Percentiles rank a stretch among this genome's conserved stretches.
phyloP scores from a whole-genome alignment of 2,888 invertebrate species.

The Zaprionus lineosus region DNA sequence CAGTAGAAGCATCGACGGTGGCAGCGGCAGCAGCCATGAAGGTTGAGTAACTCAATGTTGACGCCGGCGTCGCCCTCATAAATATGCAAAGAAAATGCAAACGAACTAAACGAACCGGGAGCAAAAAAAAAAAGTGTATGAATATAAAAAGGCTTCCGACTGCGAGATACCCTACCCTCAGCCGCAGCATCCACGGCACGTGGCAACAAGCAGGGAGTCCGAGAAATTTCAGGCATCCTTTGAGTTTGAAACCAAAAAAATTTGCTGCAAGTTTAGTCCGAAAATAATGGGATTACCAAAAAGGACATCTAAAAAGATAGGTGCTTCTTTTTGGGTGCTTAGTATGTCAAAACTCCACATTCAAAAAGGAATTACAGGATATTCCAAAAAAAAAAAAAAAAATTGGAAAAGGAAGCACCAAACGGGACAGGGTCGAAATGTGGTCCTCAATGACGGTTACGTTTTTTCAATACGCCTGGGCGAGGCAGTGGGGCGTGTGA shows the following conservation, averaged over 20 bases:
- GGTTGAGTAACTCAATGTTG: slow-evolving; percentile 3
- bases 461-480: slow-evolving; percentile 5
- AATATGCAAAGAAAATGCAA: slow-evolving; percentile 73
- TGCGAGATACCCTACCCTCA: not conserved
- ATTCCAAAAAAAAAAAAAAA: slow-evolving; percentile 1
- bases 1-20: not conserved
- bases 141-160: not conserved
- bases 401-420: slow-evolving; percentile 20
- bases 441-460: not conserved
- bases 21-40: slow-evolving; percentile 5
- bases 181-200: no score
- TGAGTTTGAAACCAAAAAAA: no score
- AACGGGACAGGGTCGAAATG: slow-evolving; percentile 35
- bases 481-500: slow-evolving; percentile 24
- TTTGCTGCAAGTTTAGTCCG: no score
- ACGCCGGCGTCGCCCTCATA: slow-evolving; percentile 53
- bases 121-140: slow-evolving; percentile 14
- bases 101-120: slow-evolving; percentile 54
- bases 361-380: not conserved
- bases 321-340: no score
- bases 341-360: no score
- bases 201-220: no score
- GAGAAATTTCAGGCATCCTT: no score
- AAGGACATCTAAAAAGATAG: no score
- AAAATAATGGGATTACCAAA: no score